Base-by-base conservation (phyloP, 2,888 invertebrate genomes). In the Perithous albicinctus region DNA sequence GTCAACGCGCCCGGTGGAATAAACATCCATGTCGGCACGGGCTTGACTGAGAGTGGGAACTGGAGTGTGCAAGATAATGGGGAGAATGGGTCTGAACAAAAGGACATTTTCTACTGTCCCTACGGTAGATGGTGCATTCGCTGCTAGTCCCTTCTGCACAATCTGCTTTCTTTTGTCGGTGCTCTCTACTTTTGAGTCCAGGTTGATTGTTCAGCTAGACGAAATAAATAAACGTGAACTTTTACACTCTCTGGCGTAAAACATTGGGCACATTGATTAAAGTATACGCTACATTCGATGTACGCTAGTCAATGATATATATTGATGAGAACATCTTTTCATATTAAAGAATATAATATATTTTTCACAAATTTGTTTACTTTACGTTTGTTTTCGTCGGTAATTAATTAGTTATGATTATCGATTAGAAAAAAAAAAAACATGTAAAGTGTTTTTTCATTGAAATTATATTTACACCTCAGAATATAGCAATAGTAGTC, bases 11-110 rank as follows among this genome's bases (percentile, higher is more conserved):
- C 51, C 61, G 76, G 79, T 75, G 83, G 84, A 84, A 82, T 84
- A 82, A 85, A 80, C 81, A 85, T 85, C 82, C 77, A 80, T 32
- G 78, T 69, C 63, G 74, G 67, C 63, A 70, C 75, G 61, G 35
- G 26, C 48, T n/a, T 48, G 46, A 59, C 32, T 61, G 61, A 35
- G 78, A 23, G 64, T 73, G 51, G 74, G 43, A 41, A 64, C 59
- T 59, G 64, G 69, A 78, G 75, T 64, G 66, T 48, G 43, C 48
- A 51, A 67, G 79, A 70, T 43, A 76, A 74, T 66, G 67, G 70
- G 79, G 79, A 79, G 48, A 81, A 79, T 77, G 78, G 54, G 70
- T 69, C 67, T 51, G 80, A 84, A 86, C 82, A 86, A 86, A 85
- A 80, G 83, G 61, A 35, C 66, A 56, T 59, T 79, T 76, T 80